Base-by-base conservation (phyloP, 2,888 invertebrate genomes). In the Xestoiulus laeticollis region DNA sequence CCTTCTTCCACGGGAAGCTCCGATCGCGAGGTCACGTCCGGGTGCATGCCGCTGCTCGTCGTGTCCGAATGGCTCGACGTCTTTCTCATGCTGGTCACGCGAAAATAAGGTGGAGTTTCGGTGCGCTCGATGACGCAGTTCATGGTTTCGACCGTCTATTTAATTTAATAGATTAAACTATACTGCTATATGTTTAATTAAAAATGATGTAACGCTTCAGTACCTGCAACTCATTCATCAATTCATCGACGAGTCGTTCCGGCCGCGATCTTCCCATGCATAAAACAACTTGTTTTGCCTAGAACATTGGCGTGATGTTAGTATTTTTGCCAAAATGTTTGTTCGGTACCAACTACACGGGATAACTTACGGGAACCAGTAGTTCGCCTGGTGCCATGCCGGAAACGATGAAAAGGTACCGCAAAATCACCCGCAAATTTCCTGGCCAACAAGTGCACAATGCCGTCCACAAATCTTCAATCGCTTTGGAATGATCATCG, bases 91-190 rank as follows among this genome's bases (percentile, higher is more conserved):
- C 90, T 91, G 1, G 97, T 98, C 90, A 99, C 94, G 68, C 99
- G 94, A 93, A 98, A 99, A 93, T 98, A 99, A 5, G 99, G 99
- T 38, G 99, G 98, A 0, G 99, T 98, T 93, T 99, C 99, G 0
- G 98, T 99, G 89, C 99, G 94, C 92, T 99, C 99, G 90, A 99
- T 97, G 90, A 97, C 94, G 92, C 98, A 98, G 93, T 98, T 98
- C 87, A 99, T 94, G 0, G 98, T 98, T 93, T 99, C 99, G 32
- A 99, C 98, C 0, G 98, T 98, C 91, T 92, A 78, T 44, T 32
- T 78, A 88, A 88, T 43, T 32, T 86, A 88, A 86, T 12, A 48
- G 16, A 48, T 19, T 3, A 44, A 30, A 88, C 83, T 1, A 86
- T 14, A 33, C n/a, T n/a, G n/a, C n/a, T 32, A n/a, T 0, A 84